These are phyloP conservation scores for Caerostris darwini DNA, from an alignment of 1,140 invertebrate species.

Conservation along the genomic window DNA sequence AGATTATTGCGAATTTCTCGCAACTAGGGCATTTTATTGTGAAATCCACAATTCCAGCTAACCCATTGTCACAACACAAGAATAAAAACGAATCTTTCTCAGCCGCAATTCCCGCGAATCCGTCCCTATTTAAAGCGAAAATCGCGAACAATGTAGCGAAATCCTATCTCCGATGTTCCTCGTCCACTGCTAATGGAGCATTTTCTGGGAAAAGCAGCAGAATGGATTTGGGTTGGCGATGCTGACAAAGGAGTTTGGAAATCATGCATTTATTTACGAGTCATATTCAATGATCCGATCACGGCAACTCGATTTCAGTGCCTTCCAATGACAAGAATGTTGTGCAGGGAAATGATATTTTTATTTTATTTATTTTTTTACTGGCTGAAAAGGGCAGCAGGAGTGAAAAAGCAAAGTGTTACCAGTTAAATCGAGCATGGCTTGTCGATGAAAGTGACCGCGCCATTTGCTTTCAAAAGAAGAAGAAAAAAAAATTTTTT, in stretches of 20 bases:
- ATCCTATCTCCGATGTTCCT: not conserved
- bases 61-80: not conserved
- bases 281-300: slow-evolving; percentile 18
- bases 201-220: not conserved
- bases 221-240: too few relatives aligned
- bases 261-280: slow-evolving; percentile 56
- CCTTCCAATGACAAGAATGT: not conserved
- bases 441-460: slow-evolving; percentile 55
- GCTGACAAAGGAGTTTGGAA: slow-evolving; percentile 9
- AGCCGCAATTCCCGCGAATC: not conserved
- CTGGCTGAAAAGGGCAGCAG: not conserved
- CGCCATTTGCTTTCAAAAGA: slow-evolving; percentile 54
- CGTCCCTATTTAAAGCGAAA: not conserved
- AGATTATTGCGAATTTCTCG: not conserved
- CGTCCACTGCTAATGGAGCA: not conserved
- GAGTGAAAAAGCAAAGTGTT: not conserved
- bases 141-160: slow-evolving; percentile 18
- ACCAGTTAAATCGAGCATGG: slow-evolving; percentile 60
- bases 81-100: not conserved
- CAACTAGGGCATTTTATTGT: not conserved
- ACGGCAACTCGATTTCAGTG: not conserved
- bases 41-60: too few relatives aligned
- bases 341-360: not conserved
- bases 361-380: not conserved
- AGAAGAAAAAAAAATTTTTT: not conserved